These are phyloP conservation scores for Orestias chungarensis DNA, from an alignment of 2,797 vertebrate genomes.

Conservation along the genomic window DNA sequence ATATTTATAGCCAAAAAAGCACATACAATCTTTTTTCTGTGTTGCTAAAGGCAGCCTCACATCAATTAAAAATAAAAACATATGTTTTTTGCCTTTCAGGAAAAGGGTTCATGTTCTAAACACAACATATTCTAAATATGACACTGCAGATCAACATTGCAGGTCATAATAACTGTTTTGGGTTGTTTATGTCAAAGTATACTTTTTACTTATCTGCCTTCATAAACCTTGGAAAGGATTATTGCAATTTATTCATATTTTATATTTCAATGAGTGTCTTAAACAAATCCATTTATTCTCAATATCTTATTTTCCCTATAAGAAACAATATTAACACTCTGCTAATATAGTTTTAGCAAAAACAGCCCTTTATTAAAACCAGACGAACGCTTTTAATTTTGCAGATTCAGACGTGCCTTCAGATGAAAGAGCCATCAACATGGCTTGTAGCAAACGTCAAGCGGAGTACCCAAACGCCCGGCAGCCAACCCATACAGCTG, in stretches of 20 bases:
- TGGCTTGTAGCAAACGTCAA: constrained; percentile 46
- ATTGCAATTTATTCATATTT: background rate
- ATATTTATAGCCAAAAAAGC: no score
- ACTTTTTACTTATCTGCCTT: background rate
- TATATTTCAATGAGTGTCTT: background rate
- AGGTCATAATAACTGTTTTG: no score
- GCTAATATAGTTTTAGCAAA: constrained; percentile 44
- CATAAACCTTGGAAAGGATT: background rate
- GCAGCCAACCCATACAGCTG: constrained; percentile 56
- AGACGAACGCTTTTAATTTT: constrained; percentile 47
- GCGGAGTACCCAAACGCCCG: constrained; percentile 51
- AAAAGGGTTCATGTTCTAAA: background rate
- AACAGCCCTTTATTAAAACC: constrained; percentile 51
- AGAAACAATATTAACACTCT: constrained; percentile 20
- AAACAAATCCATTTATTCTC: background rate
- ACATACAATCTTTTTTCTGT: background rate
- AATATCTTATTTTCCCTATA: background rate
- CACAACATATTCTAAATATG: background rate
- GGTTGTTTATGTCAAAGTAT: background rate
- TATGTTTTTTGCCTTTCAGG: background rate
- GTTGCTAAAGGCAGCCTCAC: background rate
- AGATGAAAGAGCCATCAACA: constrained; percentile 51
- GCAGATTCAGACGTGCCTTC: constrained; percentile 42
- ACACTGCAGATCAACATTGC: background rate
- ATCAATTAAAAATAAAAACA: background rate